These are phyloP conservation scores for Notodonta dromedarius DNA, from an alignment of 2,888 invertebrate species.

Conservation along the genomic window DNA sequence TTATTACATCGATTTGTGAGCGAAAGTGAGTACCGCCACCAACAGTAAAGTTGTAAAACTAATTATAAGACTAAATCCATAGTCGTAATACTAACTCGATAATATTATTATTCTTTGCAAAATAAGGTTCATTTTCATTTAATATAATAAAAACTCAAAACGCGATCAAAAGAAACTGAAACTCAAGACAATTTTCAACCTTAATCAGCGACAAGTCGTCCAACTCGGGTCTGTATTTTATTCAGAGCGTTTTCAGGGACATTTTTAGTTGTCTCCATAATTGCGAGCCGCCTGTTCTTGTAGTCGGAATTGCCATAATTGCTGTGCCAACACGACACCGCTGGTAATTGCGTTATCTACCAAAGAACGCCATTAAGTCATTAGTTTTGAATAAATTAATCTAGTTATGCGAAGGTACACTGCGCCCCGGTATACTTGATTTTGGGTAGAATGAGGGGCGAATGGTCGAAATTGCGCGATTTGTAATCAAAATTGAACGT, in stretches of 20 bases:
- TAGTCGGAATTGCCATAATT: constrained; percentile 40
- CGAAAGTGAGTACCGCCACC: too few species aligned
- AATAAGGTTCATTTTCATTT: too few species aligned
- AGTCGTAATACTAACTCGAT: too few species aligned
- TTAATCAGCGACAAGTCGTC: constrained; percentile 3
- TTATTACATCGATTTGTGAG: too few species aligned
- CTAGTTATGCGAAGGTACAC: constrained; percentile 16
- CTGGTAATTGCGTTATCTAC: constrained; percentile 34
- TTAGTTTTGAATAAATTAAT: constrained; percentile 45
- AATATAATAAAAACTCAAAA: too few species aligned
- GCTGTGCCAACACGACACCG: constrained; percentile 34
- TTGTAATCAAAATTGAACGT: too few species aligned
- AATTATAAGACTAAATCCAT: too few species aligned
- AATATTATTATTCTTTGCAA: too few species aligned
- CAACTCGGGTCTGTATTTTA: constrained; percentile 3
- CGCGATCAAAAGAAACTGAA: too few species aligned
- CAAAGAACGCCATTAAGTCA: constrained; percentile 43
- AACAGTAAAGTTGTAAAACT: too few species aligned
- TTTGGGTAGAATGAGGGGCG: not conserved
- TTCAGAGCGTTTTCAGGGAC: constrained; percentile 6
- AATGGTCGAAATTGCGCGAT: too few species aligned
- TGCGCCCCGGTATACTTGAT: not conserved
- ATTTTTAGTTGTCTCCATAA: constrained; percentile 30
- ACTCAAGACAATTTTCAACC: not conserved
- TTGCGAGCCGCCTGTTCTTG: constrained; percentile 15